A percentile compares a stretch with the other conserved stretches of the same genome.
Conservation (phyloP, 2,888 invertebrate genomes). For the Acanthosepion pharaonis region DNA sequence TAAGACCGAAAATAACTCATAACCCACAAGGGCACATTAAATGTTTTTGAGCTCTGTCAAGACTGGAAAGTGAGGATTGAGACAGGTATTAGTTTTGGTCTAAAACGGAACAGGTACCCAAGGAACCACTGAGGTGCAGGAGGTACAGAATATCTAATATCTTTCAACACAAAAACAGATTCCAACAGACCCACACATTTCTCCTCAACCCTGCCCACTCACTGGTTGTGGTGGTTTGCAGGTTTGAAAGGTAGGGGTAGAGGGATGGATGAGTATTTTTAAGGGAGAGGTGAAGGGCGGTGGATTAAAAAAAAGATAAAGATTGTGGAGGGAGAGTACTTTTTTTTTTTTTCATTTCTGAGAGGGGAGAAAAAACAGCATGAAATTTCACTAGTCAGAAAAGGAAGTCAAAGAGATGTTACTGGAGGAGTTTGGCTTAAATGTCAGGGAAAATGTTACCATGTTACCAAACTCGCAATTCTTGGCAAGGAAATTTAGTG, state of each 20-base stretch:
- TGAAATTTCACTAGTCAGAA: not conserved
- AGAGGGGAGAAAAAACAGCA: not conserved
- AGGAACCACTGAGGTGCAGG: not conserved
- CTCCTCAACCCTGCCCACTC: not conserved
- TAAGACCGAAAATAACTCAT: too few relatives aligned
- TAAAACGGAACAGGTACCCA: not conserved
- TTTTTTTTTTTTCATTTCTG: not conserved
- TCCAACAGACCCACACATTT: not conserved
- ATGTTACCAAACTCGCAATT: not conserved
- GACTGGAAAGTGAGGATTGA: not conserved
- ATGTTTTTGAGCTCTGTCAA: too few relatives aligned
- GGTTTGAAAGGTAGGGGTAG: too few relatives aligned
- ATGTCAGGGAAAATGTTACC: constrained; percentile 21
- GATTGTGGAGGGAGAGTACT: not conserved
- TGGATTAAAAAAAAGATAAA: not conserved
- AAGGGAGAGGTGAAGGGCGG: not conserved
- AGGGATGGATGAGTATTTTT: not conserved
- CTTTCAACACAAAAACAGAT: not conserved
- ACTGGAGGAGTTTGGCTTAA: not conserved
- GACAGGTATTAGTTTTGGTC: not conserved
- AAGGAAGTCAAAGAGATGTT: not conserved
- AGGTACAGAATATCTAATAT: not conserved
- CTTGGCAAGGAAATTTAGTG: not conserved
- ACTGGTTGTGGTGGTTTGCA: too few relatives aligned
- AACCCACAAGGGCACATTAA: too few relatives aligned